These are phyloP conservation scores for Hycleus phaleratus DNA, from an alignment of 1,140 invertebrate species.

Conservation along the genomic window DNA sequence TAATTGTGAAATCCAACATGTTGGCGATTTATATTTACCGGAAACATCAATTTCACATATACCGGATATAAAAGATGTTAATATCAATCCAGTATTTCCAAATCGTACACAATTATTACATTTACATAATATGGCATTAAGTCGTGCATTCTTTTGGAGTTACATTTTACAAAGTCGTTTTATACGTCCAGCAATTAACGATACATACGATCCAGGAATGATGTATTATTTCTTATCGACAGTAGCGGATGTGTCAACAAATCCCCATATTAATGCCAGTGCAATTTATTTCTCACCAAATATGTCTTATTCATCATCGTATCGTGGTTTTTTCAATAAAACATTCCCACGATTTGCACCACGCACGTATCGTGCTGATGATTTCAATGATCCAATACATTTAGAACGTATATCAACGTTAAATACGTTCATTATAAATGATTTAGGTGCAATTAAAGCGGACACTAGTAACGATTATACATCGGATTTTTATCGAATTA, in stretches of 20 bases:
- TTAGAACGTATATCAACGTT: slow-evolving; percentile 84
- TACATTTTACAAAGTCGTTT: slow-evolving; percentile 89
- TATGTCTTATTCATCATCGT: slow-evolving; percentile 89
- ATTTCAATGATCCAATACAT: slow-evolving; percentile 92
- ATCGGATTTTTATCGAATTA: slow-evolving; percentile 78
- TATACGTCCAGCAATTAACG: slow-evolving; percentile 80
- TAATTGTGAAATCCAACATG: slow-evolving; percentile 82
- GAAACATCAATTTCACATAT: slow-evolving; percentile 79
- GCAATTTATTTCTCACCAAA: slow-evolving; percentile 93
- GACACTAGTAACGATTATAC: slow-evolving; percentile 79
- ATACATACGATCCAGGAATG: slow-evolving; percentile 93
- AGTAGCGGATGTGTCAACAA: slow-evolving; percentile 89
- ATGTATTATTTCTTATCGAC: slow-evolving; percentile 97
- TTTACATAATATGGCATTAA: slow-evolving; percentile 92
- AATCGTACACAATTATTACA: slow-evolving; percentile 90
- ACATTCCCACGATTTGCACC: slow-evolving; percentile 94
- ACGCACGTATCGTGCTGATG: slow-evolving; percentile 81
- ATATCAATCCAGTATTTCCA: slow-evolving; percentile 90
- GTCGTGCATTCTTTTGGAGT: slow-evolving; percentile 90
- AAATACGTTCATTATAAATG: slow-evolving; percentile 76
- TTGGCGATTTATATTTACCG: slow-evolving; percentile 77
- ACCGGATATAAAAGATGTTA: slow-evolving; percentile 90
- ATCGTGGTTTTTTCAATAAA: slow-evolving; percentile 93
- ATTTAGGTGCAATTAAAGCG: slow-evolving; percentile 72
- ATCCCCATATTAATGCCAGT: slow-evolving; percentile 87